These are phyloP conservation scores for Taenioides sp. DNA, from an alignment of 2,797 vertebrate genomes.

Conservation along the genomic window DNA sequence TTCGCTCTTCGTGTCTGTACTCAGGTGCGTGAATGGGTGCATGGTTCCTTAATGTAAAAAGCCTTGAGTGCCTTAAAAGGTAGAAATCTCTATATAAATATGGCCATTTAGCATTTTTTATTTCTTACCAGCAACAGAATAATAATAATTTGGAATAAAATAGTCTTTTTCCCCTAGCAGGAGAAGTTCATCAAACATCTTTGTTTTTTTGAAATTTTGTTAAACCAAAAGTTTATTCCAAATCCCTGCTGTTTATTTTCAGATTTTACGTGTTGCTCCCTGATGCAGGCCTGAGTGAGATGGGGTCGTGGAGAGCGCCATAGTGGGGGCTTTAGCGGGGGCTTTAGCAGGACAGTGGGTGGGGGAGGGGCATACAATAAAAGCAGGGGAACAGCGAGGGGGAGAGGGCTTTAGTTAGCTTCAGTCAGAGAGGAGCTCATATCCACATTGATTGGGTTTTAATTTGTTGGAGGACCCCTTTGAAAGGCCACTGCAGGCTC, in stretches of 20 bases:
- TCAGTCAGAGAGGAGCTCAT: slow-evolving; percentile 39
- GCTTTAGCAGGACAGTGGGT: slow-evolving; percentile 8
- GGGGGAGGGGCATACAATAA: slow-evolving; percentile 25
- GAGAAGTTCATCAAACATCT: background rate
- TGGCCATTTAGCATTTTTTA: too few relatives aligned
- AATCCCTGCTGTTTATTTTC: slow-evolving; percentile 30
- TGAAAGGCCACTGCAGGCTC: slow-evolving; percentile 30
- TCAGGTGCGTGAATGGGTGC: too few relatives aligned
- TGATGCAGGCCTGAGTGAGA: slow-evolving; percentile 35
- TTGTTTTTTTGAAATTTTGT: background rate
- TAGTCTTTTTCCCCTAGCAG: background rate
- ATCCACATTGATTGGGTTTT: slow-evolving; percentile 72
- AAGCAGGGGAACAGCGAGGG: slow-evolving; percentile 22
- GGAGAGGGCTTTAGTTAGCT: slow-evolving; percentile 47
- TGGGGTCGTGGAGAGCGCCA: slow-evolving; percentile 32
- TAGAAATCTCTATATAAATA: too few relatives aligned
- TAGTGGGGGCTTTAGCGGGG: slow-evolving; percentile 13
- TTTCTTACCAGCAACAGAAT: too few relatives aligned
- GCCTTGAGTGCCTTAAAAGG: too few relatives aligned
- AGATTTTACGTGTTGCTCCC: slow-evolving; percentile 23
- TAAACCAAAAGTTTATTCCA: slow-evolving; percentile 12
- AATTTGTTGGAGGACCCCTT: slow-evolving; percentile 60
- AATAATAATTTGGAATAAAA: background rate
- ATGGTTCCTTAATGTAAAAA: too few relatives aligned
- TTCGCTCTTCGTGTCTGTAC: too few relatives aligned